Conservation (phyloP, 2,113 vertebrate genomes). For the Chamaetylas fuelleborni region DNA sequence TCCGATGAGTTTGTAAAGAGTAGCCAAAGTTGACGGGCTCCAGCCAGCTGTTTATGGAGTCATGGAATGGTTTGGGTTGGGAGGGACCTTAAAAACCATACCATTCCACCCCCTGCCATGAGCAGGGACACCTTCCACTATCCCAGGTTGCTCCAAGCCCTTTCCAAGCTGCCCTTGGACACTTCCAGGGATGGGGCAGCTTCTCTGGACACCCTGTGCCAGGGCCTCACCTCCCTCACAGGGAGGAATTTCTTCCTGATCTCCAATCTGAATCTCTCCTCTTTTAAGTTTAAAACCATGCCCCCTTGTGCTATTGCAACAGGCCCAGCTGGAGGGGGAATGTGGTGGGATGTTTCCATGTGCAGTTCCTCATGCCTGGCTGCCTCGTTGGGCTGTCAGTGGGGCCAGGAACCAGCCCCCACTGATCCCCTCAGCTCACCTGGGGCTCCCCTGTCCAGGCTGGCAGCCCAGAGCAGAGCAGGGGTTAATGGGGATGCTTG, state of each 20-base stretch:
- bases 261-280: neutral
- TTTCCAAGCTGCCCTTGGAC: neutral
- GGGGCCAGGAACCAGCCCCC: neutral
- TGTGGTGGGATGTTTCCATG: neutral
- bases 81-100: neutral
- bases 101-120: neutral
- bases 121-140: neutral
- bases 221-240: neutral
- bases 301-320: neutral
- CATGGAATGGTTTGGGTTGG: neutral
- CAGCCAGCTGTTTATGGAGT: neutral
- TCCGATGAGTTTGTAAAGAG: neutral
- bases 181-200: neutral
- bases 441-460: neutral
- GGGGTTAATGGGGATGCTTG: fast-evolving
- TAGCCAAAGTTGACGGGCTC: neutral
- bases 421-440: neutral
- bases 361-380: neutral
- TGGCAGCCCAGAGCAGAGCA: neutral
- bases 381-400: fast-evolving
- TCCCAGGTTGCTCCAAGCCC: neutral
- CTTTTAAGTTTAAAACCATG: neutral
- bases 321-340: neutral
- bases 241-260: neutral
- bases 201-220: neutral